phyloP scores from a whole-genome alignment of 2,797 vertebrate genomes.

The Parotocinclus haroldoi region DNA sequence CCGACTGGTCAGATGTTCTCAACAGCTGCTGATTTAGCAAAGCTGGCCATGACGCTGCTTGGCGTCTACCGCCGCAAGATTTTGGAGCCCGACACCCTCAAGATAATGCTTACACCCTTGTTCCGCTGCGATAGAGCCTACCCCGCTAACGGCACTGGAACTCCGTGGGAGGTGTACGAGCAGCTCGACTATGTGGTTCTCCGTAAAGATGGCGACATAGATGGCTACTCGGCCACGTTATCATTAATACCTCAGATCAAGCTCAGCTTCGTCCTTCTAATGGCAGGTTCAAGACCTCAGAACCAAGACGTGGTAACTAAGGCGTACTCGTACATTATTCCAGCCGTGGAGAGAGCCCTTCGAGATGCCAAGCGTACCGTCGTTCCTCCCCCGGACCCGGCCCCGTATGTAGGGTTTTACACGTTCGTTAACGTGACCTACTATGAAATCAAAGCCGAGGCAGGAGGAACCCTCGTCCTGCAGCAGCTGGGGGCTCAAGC shows the following conservation, averaged over 20 bases:
- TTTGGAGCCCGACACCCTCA: slow-evolving; percentile 81
- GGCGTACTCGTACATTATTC: slow-evolving; percentile 79
- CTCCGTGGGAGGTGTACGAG: slow-evolving; percentile 91
- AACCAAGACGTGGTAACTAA: slow-evolving; percentile 76
- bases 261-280: slow-evolving; percentile 84
- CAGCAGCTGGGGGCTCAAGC: slow-evolving; percentile 92
- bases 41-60: slow-evolving; percentile 84
- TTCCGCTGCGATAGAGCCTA: slow-evolving; percentile 84
- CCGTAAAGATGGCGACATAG: slow-evolving; percentile 90
- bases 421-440: slow-evolving; percentile 90
- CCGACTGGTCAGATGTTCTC: slow-evolving; percentile 97
- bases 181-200: slow-evolving; percentile 82
- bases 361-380: slow-evolving; percentile 76
- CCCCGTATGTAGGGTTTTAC: slow-evolving; percentile 83
- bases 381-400: slow-evolving; percentile 72
- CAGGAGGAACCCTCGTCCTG: slow-evolving; percentile 81
- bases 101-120: slow-evolving; percentile 86
- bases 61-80: slow-evolving; percentile 80
- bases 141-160: slow-evolving; percentile 89
- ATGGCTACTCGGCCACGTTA: slow-evolving; percentile 90
- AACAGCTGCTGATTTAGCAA: slow-evolving; percentile 87
- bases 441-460: slow-evolving; percentile 84
- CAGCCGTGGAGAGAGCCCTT: slow-evolving; percentile 85
- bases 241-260: slow-evolving; percentile 85
- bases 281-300: slow-evolving; percentile 84